Evolutionary conservation across 2,113 vertebrate species (phyloP).

Genomic region (Pseudorhombus dupliciocellatus): DNA sequence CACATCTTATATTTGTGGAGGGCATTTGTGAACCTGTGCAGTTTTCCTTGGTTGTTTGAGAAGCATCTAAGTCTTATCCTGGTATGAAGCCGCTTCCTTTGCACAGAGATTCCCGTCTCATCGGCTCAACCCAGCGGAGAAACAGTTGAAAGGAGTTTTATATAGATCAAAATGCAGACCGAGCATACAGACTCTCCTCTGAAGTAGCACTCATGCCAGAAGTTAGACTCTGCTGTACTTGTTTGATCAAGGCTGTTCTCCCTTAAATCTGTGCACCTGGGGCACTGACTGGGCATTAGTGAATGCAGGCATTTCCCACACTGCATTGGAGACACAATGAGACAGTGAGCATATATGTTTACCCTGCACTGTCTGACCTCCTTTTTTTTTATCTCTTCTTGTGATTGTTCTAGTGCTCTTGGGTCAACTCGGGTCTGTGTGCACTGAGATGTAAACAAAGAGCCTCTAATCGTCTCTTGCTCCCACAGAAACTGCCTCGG

Average conservation of each 20-base stretch:
- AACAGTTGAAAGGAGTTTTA: slow-evolving; percentile 33
- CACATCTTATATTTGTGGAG: slow-evolving; percentile 21
- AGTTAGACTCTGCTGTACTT: slow-evolving; percentile 21
- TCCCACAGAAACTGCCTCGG: slow-evolving; percentile 5
- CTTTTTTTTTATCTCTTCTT: slow-evolving; percentile 58
- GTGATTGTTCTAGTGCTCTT: slow-evolving; percentile 55
- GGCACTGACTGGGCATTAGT: slow-evolving; percentile 40
- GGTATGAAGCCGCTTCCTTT: slow-evolving; percentile 35
- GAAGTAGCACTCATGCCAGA: slow-evolving; percentile 31
- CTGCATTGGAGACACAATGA: slow-evolving; percentile 37
- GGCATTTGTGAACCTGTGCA: slow-evolving; percentile 6
- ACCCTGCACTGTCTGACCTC: slow-evolving; percentile 57
- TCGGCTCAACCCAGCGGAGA: slow-evolving; percentile 19
- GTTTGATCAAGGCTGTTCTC: slow-evolving; percentile 30
- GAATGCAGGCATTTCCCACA: slow-evolving; percentile 54
- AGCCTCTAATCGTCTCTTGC: slow-evolving; percentile 44
- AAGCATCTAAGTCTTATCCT: slow-evolving; percentile 27
- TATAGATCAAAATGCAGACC: slow-evolving; percentile 42
- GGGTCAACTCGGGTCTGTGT: slow-evolving; percentile 60
- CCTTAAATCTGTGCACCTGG: slow-evolving; percentile 44
- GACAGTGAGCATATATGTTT: slow-evolving; percentile 50
- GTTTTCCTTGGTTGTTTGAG: slow-evolving; percentile 11
- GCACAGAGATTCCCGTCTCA: slow-evolving; percentile 23
- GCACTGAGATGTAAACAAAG: slow-evolving; percentile 66
- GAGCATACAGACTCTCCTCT: slow-evolving; percentile 36